Conservation (phyloP, 2,113 vertebrate species). For the Dicerorhinus sumatrensis region DNA sequence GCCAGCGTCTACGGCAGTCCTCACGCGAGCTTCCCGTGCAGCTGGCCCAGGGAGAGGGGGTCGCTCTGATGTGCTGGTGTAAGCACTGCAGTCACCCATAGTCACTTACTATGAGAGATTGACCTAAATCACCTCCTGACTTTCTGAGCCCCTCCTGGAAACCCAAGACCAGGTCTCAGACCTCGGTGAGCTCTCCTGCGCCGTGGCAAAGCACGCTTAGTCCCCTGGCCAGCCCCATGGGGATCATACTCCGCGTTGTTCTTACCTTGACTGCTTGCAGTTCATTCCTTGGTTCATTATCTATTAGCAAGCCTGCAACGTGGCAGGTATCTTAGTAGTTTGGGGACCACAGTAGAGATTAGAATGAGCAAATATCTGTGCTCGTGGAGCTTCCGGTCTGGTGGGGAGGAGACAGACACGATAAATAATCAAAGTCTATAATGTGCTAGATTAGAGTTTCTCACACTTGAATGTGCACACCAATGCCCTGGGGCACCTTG, state of each 20-base stretch:
- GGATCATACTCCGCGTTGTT: accelerated
- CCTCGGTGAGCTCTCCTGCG: background rate
- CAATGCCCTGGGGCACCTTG: background rate
- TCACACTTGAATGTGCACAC: no score
- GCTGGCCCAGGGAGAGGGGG: background rate
- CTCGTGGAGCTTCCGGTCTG: background rate
- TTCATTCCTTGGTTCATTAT: background rate
- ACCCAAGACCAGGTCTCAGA: background rate
- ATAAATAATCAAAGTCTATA: background rate
- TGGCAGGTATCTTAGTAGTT: background rate
- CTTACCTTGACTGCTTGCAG: background rate
- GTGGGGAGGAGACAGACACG: background rate
- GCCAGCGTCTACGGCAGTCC: accelerated
- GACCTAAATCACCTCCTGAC: background rate
- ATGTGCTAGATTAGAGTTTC: background rate
- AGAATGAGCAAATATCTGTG: background rate
- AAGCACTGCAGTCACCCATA: background rate
- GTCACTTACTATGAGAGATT: background rate
- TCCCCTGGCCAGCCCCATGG: background rate
- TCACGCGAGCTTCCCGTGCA: accelerated
- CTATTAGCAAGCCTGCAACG: background rate
- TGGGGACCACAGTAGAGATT: background rate
- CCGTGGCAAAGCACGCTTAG: background rate
- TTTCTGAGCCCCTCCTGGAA: background rate
- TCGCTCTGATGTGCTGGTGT: no score